phyloP scores from a whole-genome alignment of 1,140 invertebrate species.

The Formica exsecta region DNA sequence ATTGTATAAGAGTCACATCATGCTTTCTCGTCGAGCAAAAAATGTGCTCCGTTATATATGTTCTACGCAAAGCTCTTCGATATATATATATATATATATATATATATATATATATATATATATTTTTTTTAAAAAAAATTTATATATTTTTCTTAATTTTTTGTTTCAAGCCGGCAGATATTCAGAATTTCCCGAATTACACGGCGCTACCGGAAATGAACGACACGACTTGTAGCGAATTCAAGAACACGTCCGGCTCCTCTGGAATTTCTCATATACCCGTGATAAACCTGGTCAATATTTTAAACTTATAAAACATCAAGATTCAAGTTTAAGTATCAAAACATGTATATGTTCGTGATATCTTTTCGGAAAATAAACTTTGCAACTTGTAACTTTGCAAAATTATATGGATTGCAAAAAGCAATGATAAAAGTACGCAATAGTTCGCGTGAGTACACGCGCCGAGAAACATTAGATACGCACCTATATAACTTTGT shows the following conservation, averaged over 20 bases:
- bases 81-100: no score
- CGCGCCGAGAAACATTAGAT: not conserved
- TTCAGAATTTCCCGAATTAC: slow-evolving; percentile 89
- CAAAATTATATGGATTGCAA: not conserved
- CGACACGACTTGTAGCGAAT: slow-evolving; percentile 75
- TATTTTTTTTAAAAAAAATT: not conserved
- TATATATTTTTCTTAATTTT: slow-evolving; percentile 69
- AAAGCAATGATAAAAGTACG: not conserved
- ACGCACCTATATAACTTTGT: not conserved
- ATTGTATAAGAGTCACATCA: no score
- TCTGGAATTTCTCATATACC: not conserved
- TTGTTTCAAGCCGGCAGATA: slow-evolving; percentile 88
- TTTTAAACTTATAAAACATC: no score
- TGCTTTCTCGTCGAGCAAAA: not conserved
- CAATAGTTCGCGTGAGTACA: not conserved
- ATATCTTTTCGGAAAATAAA: not conserved
- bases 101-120: no score
- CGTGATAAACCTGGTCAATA: not conserved
- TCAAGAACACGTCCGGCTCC: slow-evolving; percentile 49
- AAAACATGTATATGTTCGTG: no score
- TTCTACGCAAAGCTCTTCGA: no score
- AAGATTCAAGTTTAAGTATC: no score
- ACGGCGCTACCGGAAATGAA: slow-evolving; percentile 85
- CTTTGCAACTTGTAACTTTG: not conserved
- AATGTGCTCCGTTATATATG: not conserved